A percentile compares a stretch with the other conserved stretches of the same genome.
Conservation (phyloP, 2,113 vertebrate genomes). For the Catharus fuscescens region DNA sequence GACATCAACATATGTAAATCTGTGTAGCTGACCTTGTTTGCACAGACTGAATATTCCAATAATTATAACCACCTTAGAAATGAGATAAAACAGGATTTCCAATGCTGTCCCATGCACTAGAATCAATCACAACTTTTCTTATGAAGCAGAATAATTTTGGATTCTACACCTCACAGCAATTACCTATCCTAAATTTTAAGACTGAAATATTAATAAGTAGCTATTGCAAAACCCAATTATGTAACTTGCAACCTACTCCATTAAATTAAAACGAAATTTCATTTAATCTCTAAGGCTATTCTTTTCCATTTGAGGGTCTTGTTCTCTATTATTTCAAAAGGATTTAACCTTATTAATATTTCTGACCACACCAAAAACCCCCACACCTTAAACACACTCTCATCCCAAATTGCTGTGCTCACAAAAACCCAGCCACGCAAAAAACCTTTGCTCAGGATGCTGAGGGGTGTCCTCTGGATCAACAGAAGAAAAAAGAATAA, state of each 20-base stretch:
- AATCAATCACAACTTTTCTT: neutral
- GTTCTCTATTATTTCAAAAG: neutral
- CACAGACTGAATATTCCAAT: neutral
- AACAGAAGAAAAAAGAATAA: neutral
- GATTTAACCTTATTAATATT: neutral
- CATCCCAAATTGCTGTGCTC: constrained; percentile 46
- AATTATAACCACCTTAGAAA: neutral
- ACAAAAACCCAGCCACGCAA: neutral
- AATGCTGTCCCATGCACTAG: neutral
- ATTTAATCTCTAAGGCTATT: neutral
- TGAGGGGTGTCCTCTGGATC: neutral
- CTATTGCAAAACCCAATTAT: neutral
- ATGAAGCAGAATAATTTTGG: neutral
- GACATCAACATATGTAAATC: neutral
- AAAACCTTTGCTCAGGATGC: constrained; percentile 35
- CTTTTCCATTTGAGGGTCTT: constrained; percentile 27
- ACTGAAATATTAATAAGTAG: neutral
- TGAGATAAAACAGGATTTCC: neutral
- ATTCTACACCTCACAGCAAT: neutral
- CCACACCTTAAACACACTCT: neutral
- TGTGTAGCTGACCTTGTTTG: neutral
- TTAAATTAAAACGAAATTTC: neutral
- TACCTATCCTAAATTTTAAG: neutral
- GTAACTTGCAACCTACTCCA: neutral
- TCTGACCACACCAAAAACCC: neutral